These are phyloP conservation scores for Melanophora roralis DNA, from an alignment of 2,888 invertebrate species.

Conservation along the genomic window DNA sequence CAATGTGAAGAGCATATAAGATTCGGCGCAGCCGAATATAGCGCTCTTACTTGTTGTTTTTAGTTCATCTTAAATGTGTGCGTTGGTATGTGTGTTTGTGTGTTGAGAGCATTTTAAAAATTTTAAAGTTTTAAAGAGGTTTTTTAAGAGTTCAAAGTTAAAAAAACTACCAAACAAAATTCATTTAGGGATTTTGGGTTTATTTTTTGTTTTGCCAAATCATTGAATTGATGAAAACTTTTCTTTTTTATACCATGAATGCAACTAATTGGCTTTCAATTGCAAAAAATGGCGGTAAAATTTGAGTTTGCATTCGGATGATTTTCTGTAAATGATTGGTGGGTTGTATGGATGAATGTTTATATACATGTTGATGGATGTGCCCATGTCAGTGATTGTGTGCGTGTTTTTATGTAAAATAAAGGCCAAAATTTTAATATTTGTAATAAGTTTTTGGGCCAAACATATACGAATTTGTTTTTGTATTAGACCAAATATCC, in stretches of 20 bases:
- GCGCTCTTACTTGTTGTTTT: background rate
- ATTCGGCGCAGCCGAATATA: too few species aligned
- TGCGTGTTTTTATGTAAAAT: conserved; percentile 5
- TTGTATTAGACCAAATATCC: background rate
- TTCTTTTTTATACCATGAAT: conserved; percentile 53
- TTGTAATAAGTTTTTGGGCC: background rate
- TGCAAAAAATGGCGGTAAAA: conserved; percentile 52
- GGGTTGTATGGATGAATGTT: background rate
- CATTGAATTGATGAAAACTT: conserved; percentile 54
- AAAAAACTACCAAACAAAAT: conserved; percentile 25
- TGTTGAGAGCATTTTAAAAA: conserved; percentile 28
- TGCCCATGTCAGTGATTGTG: background rate
- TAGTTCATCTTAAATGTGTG: background rate
- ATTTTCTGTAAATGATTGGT: conserved; percentile 15
- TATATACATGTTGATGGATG: background rate
- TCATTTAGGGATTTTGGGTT: conserved; percentile 18
- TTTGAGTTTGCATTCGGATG: conserved; percentile 38
- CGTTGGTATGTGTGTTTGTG: too few species aligned
- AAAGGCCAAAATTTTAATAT: conserved; percentile 14
- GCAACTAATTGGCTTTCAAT: conserved; percentile 64
- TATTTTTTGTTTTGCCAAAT: conserved; percentile 28
- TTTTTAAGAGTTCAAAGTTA: conserved; percentile 24
- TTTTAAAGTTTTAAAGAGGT: conserved; percentile 24
- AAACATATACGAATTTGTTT: background rate
- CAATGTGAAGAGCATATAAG: too few species aligned